Conservation (phyloP, 2,888 invertebrate species). For the Omphaloscelis lunosa region DNA sequence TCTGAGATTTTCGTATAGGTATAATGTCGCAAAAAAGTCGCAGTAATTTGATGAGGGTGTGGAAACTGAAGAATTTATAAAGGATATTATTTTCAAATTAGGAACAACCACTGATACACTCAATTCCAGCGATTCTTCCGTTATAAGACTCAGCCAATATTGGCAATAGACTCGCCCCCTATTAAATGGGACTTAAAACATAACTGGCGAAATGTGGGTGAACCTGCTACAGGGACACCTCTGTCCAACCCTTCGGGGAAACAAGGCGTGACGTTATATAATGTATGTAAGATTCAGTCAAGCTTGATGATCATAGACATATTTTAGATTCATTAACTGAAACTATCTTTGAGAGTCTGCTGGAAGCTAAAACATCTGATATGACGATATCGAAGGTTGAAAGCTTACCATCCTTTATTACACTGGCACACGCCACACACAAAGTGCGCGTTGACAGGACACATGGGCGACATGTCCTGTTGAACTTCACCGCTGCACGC, state of each 20-base stretch:
- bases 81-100: not conserved
- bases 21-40: not conserved
- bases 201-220: too few relatives aligned
- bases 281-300: not conserved
- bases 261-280: too few relatives aligned
- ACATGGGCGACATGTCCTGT: conserved; percentile 78
- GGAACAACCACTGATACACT: not conserved
- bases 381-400: not conserved
- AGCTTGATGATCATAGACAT: not conserved
- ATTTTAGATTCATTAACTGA: not conserved
- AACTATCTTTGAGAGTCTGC: not conserved
- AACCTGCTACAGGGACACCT: too few relatives aligned
- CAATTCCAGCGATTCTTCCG: too few relatives aligned
- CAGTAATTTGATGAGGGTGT: not conserved
- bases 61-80: not conserved
- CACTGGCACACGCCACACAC: conserved; percentile 93
- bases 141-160: too few relatives aligned
- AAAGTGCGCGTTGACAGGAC: conserved; percentile 89
- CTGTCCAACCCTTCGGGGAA: too few relatives aligned
- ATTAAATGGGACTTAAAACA: too few relatives aligned
- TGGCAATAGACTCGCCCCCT: too few relatives aligned
- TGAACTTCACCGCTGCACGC: conserved; percentile 88
- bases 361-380: not conserved
- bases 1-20: too few relatives aligned
- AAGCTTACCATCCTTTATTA: conserved; percentile 90